Percentiles rank a stretch among this genome's conserved stretches.
phyloP scores from a whole-genome alignment of 2,888 invertebrate species.

The Drosophila rellima region DNA sequence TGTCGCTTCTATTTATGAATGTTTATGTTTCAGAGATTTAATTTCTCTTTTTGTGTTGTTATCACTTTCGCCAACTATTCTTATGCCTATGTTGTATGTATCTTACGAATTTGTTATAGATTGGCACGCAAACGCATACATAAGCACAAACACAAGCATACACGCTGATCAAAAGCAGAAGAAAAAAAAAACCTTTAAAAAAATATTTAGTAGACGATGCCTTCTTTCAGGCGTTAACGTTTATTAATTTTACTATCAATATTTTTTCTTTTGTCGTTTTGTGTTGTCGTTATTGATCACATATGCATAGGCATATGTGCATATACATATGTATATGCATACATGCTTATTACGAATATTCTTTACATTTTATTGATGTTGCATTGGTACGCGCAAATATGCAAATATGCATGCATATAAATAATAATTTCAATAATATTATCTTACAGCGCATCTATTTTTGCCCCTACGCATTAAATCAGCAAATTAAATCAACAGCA shows the following conservation, averaged over 20 bases:
- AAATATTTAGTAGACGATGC: slow-evolving; percentile 14
- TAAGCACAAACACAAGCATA: slow-evolving; percentile 23
- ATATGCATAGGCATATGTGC: neutral
- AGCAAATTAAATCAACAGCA: slow-evolving; percentile 1
- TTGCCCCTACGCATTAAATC: neutral
- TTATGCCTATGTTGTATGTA: neutral
- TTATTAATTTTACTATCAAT: neutral
- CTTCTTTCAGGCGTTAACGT: slow-evolving; percentile 20
- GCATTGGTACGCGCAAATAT: neutral
- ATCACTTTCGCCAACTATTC: slow-evolving; percentile 19
- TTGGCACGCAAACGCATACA: slow-evolving; percentile 8
- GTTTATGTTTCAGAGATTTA: neutral
- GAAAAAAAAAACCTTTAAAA: slow-evolving; percentile 2
- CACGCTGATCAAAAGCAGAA: slow-evolving; percentile 9
- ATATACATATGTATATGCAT: neutral
- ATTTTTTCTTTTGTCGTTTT: too few species aligned
- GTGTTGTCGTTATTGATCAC: slow-evolving; percentile 6
- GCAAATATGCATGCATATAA: neutral
- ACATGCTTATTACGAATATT: neutral
- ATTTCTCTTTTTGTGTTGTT: slow-evolving; percentile 13
- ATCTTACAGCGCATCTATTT: neutral
- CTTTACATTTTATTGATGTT: neutral
- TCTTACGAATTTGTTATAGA: slow-evolving; percentile 5
- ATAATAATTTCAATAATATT: neutral
- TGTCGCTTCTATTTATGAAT: neutral